Base-by-base conservation (phyloP, 2,113 vertebrate genomes). In the Dipodomys spectabilis region DNA sequence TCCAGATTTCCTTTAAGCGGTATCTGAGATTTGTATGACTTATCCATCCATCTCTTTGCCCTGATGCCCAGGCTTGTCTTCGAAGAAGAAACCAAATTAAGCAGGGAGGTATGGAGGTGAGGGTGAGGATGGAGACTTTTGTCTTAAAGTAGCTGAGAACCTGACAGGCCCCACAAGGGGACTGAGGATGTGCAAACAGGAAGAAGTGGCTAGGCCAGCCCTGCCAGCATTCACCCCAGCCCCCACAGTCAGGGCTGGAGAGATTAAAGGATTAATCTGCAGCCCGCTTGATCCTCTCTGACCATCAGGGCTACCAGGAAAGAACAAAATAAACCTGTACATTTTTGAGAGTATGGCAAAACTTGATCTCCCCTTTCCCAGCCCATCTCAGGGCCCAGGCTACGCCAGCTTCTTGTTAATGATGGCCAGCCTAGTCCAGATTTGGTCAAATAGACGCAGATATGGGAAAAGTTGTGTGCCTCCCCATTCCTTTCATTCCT, bases 231-330 rank as follows among this genome's bases (percentile, higher is more conserved):
- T 25, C 15, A 20, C 3, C 53, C 35, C 9, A 35, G 60, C 6
- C 16, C 62, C 10, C 23, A 35, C 45, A 45, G 53, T 20, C 60
- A 3, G 18, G 15, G 79, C 22, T 64, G n/a, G 67, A 74, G 82
- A 49, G 79, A 86, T 64, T 32, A 80, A 78, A 86, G 45, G 88
- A 83, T 73, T 79, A 85, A 71, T 85, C 57, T 73, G 35, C n/a
- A 27, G 22, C 12, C 20, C 53, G 68, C 23, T 64, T 82, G 39
- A 86, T 90, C 45, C 0, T 0, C 39, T 65, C 30, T 81, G 83
- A 64, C 27, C 45, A 44, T 49, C 45, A 20, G 4, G 35, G 80
- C 72, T 64, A 45, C 73, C 30, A 73, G 35, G 45, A 82, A 73
- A 72, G n/a, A 35, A 91, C 60, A 82, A 84, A 92, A 79, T 39